Percentiles rank a stretch among this genome's conserved stretches.
These are phyloP conservation scores for Heterodera filipjevi DNA, from an alignment of 2,888 invertebrate genomes.

Conservation along the genomic window DNA sequence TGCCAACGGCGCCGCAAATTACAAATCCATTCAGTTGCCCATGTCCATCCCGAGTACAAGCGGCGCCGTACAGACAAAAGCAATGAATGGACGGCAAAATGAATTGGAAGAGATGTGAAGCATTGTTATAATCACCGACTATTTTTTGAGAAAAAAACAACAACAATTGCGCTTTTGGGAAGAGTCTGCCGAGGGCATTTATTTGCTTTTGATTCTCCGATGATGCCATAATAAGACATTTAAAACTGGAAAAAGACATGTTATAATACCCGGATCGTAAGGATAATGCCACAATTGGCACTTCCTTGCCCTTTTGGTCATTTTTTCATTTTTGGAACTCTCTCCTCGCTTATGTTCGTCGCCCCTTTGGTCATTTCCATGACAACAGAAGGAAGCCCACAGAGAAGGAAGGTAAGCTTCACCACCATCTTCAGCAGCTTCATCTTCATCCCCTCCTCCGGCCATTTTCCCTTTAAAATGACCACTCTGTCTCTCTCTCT, in stretches of 20 bases:
- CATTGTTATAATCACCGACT: neutral
- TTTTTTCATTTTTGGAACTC: neutral
- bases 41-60: neutral
- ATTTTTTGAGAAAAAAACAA: neutral
- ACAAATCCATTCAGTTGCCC: neutral
- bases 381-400: neutral
- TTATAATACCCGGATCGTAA: too few species aligned
- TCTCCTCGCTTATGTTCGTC: neutral
- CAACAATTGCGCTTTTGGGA: neutral
- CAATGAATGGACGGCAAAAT: neutral
- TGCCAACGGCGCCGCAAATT: neutral
- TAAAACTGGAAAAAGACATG: too few species aligned
- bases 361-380: neutral
- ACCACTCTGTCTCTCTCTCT: neutral
- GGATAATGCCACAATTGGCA: too few species aligned
- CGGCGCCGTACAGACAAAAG: neutral
- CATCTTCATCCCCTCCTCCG: neutral
- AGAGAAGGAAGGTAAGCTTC: neutral
- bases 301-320: neutral
- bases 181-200: neutral
- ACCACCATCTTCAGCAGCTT: neutral
- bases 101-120: neutral
- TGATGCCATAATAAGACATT: too few species aligned
- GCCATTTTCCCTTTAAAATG: neutral
- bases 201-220: too few species aligned